Percentiles rank a stretch among this genome's conserved stretches.
Conservation (phyloP, 2,888 invertebrate genomes). For the Electrophaes corylata region DNA sequence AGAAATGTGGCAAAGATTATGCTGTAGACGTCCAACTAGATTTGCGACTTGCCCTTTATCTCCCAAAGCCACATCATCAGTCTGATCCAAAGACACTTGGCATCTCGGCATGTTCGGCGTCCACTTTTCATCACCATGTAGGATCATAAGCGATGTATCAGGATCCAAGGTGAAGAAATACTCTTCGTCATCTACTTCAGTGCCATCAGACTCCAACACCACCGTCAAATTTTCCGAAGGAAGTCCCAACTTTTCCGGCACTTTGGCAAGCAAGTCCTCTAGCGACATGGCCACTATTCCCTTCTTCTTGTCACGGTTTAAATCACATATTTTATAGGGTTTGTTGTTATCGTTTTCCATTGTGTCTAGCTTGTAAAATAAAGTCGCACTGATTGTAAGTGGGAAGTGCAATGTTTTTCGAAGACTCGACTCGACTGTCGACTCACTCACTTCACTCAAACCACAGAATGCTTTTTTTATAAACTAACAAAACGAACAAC, state of each 20-base stretch:
- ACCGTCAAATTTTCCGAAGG: conserved; percentile 88
- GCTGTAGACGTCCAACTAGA: conserved; percentile 90
- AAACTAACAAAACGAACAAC: too few species aligned
- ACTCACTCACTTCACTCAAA: too few species aligned
- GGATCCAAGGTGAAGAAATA: conserved; percentile 96
- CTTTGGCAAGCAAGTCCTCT: conserved; percentile 90
- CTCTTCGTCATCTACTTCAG: conserved; percentile 97
- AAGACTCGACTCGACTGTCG: too few species aligned
- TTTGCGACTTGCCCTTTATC: conserved; percentile 87
- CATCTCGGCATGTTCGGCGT: conserved; percentile 85
- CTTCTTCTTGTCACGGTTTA: conserved; percentile 91
- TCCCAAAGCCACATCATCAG: conserved; percentile 81
- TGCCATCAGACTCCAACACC: conserved; percentile 96
- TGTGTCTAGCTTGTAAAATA: conserved; percentile 37
- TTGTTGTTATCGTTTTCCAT: conserved; percentile 86
- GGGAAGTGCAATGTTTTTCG: too few species aligned
- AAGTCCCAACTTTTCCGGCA: conserved; percentile 88
- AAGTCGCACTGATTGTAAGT: conserved; percentile 21
- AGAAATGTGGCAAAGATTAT: conserved; percentile 93
- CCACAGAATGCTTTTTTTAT: too few species aligned
- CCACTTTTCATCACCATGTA: conserved; percentile 92
- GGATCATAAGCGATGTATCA: conserved; percentile 93
- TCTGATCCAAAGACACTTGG: conserved; percentile 85
- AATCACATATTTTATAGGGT: conserved; percentile 92
- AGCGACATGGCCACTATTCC: conserved; percentile 92